phyloP scores from a whole-genome alignment of 2,797 vertebrate species.

The Anisognathus igniventris region DNA sequence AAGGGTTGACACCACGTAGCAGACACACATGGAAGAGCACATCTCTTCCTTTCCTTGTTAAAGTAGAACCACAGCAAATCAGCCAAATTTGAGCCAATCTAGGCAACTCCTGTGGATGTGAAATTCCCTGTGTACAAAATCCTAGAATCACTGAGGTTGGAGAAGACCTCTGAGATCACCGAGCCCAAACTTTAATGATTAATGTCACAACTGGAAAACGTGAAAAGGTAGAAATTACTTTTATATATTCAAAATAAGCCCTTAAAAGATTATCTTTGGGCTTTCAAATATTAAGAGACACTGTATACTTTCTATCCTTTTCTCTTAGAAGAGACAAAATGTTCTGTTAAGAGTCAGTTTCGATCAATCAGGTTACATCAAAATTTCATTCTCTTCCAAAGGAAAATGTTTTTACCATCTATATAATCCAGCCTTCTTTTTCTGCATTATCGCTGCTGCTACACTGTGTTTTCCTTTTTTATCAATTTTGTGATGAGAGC shows the following conservation, averaged over 20 bases:
- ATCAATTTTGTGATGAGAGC: background rate
- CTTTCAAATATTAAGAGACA: background rate
- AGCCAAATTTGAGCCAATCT: background rate
- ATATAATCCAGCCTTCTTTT: background rate
- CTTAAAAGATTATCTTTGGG: background rate
- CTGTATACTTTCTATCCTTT: background rate
- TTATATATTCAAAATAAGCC: background rate
- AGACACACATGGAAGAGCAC: fast-evolving
- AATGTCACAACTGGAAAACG: background rate
- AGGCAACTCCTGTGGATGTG: background rate
- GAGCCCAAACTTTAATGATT: fast-evolving
- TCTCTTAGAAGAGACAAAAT: background rate
- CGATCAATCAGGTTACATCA: background rate
- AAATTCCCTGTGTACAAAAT: background rate
- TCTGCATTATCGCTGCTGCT: background rate
- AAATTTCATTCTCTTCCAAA: background rate
- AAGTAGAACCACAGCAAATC: background rate
- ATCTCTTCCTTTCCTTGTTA: background rate
- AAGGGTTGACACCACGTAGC: fast-evolving
- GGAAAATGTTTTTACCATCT: background rate
- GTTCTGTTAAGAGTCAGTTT: background rate
- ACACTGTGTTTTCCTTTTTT: background rate
- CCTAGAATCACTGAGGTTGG: background rate
- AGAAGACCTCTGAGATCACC: background rate
- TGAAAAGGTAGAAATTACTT: background rate